A percentile compares a stretch with the other conserved stretches of the same genome.
Evolutionary conservation across 2,888 invertebrate genomes (phyloP).

Genomic region (Acleris laterana): DNA sequence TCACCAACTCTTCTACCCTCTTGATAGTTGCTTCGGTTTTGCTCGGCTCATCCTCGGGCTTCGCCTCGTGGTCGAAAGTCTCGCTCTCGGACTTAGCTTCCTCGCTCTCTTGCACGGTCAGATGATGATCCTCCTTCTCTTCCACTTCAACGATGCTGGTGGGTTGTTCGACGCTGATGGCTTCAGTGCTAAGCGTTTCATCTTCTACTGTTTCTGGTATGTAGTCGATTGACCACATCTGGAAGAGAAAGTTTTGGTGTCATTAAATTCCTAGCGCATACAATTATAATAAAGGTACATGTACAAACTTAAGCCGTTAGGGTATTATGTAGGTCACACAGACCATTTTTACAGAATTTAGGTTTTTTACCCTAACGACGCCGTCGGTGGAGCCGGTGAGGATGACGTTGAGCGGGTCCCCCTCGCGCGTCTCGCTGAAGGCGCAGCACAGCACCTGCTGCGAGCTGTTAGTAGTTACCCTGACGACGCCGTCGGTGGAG

Average conservation of each 20-base stretch:
- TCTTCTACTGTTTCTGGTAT: slow-evolving; percentile 82
- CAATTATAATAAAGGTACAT: no score
- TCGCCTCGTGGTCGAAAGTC: slow-evolving; percentile 53
- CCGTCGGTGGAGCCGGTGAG: no score
- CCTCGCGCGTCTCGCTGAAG: no score
- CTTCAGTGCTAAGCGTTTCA: slow-evolving; percentile 77
- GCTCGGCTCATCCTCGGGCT: slow-evolving; percentile 61
- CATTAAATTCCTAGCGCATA: no score
- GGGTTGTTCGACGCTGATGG: slow-evolving; percentile 57
- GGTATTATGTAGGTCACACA: no score
- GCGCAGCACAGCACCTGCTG: no score
- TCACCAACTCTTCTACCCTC: slow-evolving; percentile 87
- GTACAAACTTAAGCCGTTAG: no score
- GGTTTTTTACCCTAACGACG: no score
- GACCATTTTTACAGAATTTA: no score
- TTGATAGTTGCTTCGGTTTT: slow-evolving; percentile 81
- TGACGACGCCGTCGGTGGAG: no score
- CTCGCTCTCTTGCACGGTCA: slow-evolving; percentile 61
- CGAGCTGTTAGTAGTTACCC: no score
- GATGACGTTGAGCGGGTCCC: no score
- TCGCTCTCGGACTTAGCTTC: slow-evolving; percentile 52
- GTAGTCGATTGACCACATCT: slow-evolving; percentile 99
- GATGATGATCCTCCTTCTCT: slow-evolving; percentile 53
- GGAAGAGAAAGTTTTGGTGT: slow-evolving; percentile 37
- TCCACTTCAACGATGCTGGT: slow-evolving; percentile 60